Evolutionary conservation across 2,113 vertebrate genomes (phyloP).

Genomic region (Tinamus guttatus): DNA sequence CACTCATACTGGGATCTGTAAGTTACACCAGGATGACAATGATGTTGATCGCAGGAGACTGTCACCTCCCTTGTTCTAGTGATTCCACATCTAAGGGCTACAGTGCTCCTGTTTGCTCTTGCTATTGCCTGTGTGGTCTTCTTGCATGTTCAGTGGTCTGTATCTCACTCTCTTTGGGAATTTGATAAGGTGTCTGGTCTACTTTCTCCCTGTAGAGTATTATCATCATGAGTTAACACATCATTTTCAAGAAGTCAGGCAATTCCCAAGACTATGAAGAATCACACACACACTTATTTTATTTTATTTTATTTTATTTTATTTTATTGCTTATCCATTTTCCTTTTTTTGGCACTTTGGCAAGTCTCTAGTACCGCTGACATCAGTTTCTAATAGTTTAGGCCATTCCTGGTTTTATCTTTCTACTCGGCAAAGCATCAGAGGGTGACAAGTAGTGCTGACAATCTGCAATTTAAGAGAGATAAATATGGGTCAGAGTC

Average conservation of each 20-base stretch:
- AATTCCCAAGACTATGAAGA: neutral
- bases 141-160: neutral
- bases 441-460: conserved; percentile 31
- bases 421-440: conserved; percentile 36
- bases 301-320: neutral
- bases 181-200: neutral
- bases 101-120: neutral
- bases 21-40: neutral
- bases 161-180: neutral
- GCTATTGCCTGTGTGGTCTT: neutral
- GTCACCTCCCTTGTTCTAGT: neutral
- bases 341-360: neutral
- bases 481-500: conserved; percentile 23
- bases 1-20: neutral
- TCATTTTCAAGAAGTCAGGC: neutral
- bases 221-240: neutral
- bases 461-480: conserved; percentile 25
- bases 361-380: neutral
- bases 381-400: conserved; percentile 17
- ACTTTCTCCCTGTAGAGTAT: neutral
- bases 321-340: neutral
- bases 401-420: neutral
- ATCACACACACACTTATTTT: no score
- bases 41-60: neutral
- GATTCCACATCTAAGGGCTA: neutral